phyloP scores from a whole-genome alignment of 2,888 invertebrate genomes.

The Incurvaria masculella region DNA sequence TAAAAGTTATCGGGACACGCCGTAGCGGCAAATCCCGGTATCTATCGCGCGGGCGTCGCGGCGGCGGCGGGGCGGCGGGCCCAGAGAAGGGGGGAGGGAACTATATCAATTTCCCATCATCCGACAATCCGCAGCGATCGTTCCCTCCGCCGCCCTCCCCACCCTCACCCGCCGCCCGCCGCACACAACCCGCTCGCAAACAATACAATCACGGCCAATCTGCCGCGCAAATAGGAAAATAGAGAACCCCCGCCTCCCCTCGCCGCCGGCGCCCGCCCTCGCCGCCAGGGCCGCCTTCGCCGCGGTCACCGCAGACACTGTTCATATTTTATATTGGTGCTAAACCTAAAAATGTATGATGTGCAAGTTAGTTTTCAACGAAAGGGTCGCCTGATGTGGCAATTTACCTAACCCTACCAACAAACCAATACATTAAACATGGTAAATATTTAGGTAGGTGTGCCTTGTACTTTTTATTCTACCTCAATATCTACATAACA shows the following conservation, averaged over 20 bases:
- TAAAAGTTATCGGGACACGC: slow-evolving; percentile 44
- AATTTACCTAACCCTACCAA: too few relatives aligned
- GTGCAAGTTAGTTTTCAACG: too few relatives aligned
- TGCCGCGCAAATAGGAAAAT: slow-evolving; percentile 57
- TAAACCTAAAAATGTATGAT: too few relatives aligned
- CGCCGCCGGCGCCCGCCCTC: slow-evolving; percentile 34
- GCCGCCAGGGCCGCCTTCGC: slow-evolving; percentile 36
- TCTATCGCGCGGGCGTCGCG: neutral
- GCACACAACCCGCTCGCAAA: slow-evolving; percentile 33
- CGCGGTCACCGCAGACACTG: too few relatives aligned
- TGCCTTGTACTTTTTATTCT: too few relatives aligned
- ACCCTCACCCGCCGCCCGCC: neutral
- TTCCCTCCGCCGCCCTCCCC: slow-evolving; percentile 8
- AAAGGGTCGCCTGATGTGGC: too few relatives aligned
- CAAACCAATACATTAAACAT: too few relatives aligned
- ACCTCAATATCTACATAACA: too few relatives aligned
- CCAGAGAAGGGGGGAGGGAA: neutral
- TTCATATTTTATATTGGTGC: too few relatives aligned
- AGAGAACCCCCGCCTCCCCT: slow-evolving; percentile 38
- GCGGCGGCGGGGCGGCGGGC: neutral
- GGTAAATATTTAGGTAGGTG: too few relatives aligned
- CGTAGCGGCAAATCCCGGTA: neutral
- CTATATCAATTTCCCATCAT: neutral
- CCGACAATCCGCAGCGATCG: neutral
- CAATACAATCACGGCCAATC: slow-evolving; percentile 57